Conservation (phyloP, 1,140 invertebrate species). For the Vanessa tameamea region DNA sequence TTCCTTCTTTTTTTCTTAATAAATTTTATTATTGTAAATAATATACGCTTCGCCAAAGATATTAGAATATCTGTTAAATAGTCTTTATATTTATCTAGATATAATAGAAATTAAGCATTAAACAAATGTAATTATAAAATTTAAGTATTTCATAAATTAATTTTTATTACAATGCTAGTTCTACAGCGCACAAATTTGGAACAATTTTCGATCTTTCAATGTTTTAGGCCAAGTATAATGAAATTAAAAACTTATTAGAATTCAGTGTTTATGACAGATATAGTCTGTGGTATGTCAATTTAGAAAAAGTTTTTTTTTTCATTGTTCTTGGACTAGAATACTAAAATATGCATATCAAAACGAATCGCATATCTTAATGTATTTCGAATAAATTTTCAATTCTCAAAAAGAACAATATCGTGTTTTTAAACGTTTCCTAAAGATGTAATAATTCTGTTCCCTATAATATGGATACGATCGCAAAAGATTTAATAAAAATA, state of each 20-base stretch:
- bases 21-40: constrained; percentile 54
- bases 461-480: constrained; percentile 24
- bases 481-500: constrained; percentile 28
- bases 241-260: background rate
- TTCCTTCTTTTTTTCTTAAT: constrained; percentile 12
- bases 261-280: too few species aligned
- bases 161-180: constrained; percentile 48
- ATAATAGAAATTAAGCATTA: constrained; percentile 24
- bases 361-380: constrained; percentile 43
- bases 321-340: constrained; percentile 28
- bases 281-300: background rate
- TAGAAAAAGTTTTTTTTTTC: background rate
- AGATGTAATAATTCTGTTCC: constrained; percentile 32
- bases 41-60: constrained; percentile 61
- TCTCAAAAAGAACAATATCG: constrained; percentile 14
- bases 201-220: constrained; percentile 46
- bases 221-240: constrained; percentile 12
- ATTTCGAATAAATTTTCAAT: constrained; percentile 22
- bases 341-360: constrained; percentile 48
- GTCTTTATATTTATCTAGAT: constrained; percentile 49
- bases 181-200: constrained; percentile 62
- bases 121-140: constrained; percentile 27
- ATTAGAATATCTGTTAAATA: constrained; percentile 53
- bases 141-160: constrained; percentile 21
- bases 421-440: constrained; percentile 25